These are phyloP conservation scores for Diplodus sargus DNA, from an alignment of 2,797 vertebrate genomes.

Conservation along the genomic window DNA sequence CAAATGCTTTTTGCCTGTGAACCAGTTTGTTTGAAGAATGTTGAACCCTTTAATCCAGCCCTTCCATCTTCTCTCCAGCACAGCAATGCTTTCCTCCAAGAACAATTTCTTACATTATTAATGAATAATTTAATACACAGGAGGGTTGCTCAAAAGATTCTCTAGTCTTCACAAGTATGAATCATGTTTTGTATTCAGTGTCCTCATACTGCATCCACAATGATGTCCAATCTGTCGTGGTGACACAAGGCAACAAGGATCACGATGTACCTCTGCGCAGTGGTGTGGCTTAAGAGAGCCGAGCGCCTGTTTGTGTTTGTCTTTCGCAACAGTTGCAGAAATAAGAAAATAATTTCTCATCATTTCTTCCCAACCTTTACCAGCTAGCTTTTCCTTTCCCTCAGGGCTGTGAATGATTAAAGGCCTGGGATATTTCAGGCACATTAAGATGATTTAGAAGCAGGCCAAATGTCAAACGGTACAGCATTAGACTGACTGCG, in stretches of 20 bases:
- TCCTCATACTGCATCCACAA: conserved; percentile 31
- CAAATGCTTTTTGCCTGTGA: neutral
- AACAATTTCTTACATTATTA: conserved; percentile 24
- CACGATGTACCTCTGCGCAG: neutral
- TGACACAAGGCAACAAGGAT: conserved; percentile 1
- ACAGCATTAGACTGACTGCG: conserved; percentile 24
- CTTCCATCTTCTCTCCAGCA: neutral
- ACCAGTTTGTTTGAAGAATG: neutral
- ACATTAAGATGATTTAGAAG: conserved; percentile 50
- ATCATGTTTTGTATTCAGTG: conserved; percentile 33
- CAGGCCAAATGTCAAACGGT: conserved; percentile 50
- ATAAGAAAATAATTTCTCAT: neutral
- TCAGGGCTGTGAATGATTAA: conserved; percentile 41
- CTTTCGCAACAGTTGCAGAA: conserved; percentile 24
- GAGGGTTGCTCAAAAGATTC: conserved; percentile 11
- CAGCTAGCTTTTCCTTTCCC: conserved; percentile 18
- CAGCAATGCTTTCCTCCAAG: neutral
- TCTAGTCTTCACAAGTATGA: conserved; percentile 24
- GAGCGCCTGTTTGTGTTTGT: neutral
- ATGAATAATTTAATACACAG: conserved; percentile 15
- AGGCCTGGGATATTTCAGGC: conserved; percentile 38
- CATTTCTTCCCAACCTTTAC: conserved; percentile 7
- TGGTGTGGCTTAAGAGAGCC: neutral
- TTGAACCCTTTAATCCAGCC: conserved; percentile 6
- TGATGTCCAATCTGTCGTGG: conserved; percentile 13